Percentiles rank a stretch among this genome's conserved stretches.
These are phyloP conservation scores for Selene dorsalis DNA, from an alignment of 2,797 vertebrate genomes.

Conservation along the genomic window DNA sequence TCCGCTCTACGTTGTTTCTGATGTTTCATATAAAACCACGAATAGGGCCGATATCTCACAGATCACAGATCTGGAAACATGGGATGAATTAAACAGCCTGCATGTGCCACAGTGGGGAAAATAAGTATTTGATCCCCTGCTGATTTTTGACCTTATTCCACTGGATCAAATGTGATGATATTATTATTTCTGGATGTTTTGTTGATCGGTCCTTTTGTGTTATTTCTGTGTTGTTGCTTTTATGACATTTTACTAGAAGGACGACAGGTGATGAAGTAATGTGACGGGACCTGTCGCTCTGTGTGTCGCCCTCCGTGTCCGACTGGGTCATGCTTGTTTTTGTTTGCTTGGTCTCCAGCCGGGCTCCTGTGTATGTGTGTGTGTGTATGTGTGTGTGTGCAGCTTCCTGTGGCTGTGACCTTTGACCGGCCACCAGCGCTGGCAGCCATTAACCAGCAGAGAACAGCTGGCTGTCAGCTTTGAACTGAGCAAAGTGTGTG, in stretches of 20 bases:
- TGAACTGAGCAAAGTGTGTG: constrained; percentile 58
- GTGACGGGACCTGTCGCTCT: not conserved
- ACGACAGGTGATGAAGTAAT: no score
- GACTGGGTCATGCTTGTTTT: constrained; percentile 27
- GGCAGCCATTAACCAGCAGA: constrained; percentile 32
- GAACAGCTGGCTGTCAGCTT: constrained; percentile 62
- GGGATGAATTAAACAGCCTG: no score
- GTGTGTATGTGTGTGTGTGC: not conserved
- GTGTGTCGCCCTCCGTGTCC: not conserved
- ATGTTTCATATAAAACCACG: not conserved
- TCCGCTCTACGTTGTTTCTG: no score
- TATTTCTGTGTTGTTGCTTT: no score
- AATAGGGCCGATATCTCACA: not conserved
- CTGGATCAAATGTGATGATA: no score
- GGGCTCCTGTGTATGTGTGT: not conserved
- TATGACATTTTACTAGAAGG: no score
- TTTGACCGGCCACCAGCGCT: constrained; percentile 49
- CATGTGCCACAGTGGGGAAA: no score
- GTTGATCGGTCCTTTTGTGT: no score
- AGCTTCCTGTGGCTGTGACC: constrained; percentile 65
- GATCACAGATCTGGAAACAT: no score
- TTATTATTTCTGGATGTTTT: no score
- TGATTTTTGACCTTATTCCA: no score
- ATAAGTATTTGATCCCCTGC: no score
- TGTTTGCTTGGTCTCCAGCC: constrained; percentile 29